phyloP scores from a whole-genome alignment of 1,140 invertebrate species.

The Littorina saxatilis region DNA sequence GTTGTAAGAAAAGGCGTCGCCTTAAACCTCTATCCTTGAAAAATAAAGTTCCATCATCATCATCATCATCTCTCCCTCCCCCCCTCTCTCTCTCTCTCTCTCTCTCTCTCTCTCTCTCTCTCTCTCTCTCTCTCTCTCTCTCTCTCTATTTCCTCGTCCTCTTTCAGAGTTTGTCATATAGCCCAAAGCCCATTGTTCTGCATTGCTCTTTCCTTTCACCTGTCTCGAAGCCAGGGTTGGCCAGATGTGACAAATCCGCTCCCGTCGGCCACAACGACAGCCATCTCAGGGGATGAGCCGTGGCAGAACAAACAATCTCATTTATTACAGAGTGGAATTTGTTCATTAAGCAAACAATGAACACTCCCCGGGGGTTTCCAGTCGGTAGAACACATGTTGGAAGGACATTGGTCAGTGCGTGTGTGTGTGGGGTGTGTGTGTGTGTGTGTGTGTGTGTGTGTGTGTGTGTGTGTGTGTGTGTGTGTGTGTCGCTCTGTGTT shows the following conservation, averaged over 20 bases:
- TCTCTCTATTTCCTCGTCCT: background rate
- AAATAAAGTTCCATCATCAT: too few species aligned
- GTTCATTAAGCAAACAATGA: conserved; percentile 3
- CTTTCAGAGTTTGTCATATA: background rate
- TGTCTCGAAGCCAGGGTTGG: background rate
- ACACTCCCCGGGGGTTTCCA: background rate
- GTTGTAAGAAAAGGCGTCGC: too few species aligned
- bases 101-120: too few species aligned
- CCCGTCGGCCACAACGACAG: background rate
- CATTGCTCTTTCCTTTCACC: background rate
- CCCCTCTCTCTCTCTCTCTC: too few species aligned
- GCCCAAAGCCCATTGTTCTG: background rate
- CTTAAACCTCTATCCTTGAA: too few species aligned
- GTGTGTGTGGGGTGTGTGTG: too few species aligned
- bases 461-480: too few species aligned
- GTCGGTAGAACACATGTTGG: background rate
- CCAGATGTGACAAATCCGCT: background rate
- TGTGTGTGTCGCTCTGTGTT: too few species aligned
- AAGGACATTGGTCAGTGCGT: too few species aligned
- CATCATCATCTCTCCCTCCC: background rate
- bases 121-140: too few species aligned
- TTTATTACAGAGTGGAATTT: conserved; percentile 11
- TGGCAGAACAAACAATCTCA: background rate
- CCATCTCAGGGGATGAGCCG: background rate
- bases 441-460: too few species aligned